Conservation (phyloP, 2,888 invertebrate species). For the Trissonchulus latispiculum region DNA sequence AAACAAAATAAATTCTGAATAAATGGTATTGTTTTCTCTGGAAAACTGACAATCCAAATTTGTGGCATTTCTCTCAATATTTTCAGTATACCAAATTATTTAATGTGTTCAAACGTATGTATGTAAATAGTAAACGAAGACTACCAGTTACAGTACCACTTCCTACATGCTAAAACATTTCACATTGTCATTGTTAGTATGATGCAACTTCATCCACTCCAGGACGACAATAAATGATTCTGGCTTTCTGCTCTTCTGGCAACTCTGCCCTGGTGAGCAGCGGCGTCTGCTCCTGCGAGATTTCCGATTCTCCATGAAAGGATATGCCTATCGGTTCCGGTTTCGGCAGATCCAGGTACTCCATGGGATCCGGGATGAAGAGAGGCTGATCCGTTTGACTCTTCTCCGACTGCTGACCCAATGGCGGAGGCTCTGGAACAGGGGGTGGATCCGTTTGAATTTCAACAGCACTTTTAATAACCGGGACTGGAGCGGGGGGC, state of each 20-base stretch:
- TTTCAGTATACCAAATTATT: too few relatives aligned
- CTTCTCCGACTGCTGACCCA: not conserved
- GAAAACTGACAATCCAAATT: too few relatives aligned
- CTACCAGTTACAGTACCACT: too few relatives aligned
- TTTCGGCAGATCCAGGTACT: conserved; percentile 2
- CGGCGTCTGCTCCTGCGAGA: conserved; percentile 13
- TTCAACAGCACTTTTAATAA: not conserved
- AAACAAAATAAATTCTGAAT: too few relatives aligned
- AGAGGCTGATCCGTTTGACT: not conserved
- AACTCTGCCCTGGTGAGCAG: not conserved
- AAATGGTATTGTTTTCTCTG: too few relatives aligned
- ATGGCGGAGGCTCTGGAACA: conserved; percentile 9
- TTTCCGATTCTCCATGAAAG: conserved; percentile 18
- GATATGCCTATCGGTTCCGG: conserved; percentile 2
- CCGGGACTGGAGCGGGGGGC: not conserved
- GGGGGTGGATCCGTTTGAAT: not conserved
- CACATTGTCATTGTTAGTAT: not conserved
- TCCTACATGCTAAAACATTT: not conserved
- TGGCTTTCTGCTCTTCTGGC: conserved; percentile 20
- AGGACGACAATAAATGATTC: conserved; percentile 16
- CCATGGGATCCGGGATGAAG: conserved; percentile 19
- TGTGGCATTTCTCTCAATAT: too few relatives aligned
- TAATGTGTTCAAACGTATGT: too few relatives aligned
- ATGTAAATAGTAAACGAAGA: too few relatives aligned
- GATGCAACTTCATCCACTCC: conserved; percentile 15